Base-by-base conservation (phyloP, 1,140 invertebrate genomes). In the Nymphalis io region DNA sequence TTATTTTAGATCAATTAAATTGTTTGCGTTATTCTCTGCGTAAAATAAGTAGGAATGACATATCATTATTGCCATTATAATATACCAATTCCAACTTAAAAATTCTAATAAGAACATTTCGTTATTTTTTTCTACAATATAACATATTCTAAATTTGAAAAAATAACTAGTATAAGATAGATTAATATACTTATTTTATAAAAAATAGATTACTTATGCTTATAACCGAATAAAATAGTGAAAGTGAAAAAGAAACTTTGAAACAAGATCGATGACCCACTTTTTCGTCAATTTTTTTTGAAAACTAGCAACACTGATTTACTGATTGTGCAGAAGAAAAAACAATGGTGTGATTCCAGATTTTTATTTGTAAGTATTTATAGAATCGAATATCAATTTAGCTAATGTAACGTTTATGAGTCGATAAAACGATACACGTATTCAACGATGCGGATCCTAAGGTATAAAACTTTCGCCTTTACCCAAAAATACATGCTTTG, bases 301-400 rank as follows among this genome's bases (percentile, higher is more conserved):
- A 33, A 40, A 66, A 74, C 66, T 84, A 78, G 88, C 81, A 90
- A 90, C 86, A 88, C 79, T 75, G 77, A 76, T 81, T 76, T 81
- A 84, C 88, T 88, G 86, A 90, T 89, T 89, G 86, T 89, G 88
- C 86, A 88, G 88, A 87, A 89, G 90, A 92, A 92, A 92, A 91
- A 91, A 92, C 90, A 92, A 91, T 92, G 90, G 90, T 92, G 90
- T 92, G 85, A 91, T 92, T 91, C 90, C 88, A 91, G 89, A 90
- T 90, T 92, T 90, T 91, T 90, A 90, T 90, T 91, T 91, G 90
- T 92, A 92, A 92, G 90, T 92, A 92, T 91, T 92, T 89, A 90
- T 90, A 89, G 90, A 92, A 86, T 89, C 79, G 80, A 83, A 85
- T 87, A 87, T 85, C 81, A 87, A 82, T 90, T 83, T 82, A 80